Base-by-base conservation (phyloP, 35 echinoderm and acorn worm genomes). In the Eucidaris tribuloides region DNA sequence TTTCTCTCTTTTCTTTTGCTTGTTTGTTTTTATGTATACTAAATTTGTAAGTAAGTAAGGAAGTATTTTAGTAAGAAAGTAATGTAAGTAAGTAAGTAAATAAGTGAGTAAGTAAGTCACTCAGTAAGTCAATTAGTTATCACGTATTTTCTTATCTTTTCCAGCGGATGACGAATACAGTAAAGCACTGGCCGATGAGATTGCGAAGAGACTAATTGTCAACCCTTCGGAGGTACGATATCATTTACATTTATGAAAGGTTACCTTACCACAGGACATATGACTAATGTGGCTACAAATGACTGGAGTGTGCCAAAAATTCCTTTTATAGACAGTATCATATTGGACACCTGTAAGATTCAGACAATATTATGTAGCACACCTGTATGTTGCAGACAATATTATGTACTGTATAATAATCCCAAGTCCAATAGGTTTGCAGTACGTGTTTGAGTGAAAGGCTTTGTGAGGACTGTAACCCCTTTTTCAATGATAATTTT, bases 101-200 rank as follows among this genome's bases (percentile, higher is more conserved):
- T 23, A 20, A 3, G 6, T 59, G 56, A 5, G n/a, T 59, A 7
- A 59, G 30, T 24, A 20, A 15, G 22, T 22, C 5, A 20, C 56
- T 17, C 56, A 59, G 0, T 3, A 11, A 59, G 0, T 23, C 7
- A 1, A 28, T 59, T 59, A 15, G 3, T 17, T 20, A 4, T 59
- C 18, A 24, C 30, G 56, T 59, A 63, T 23, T 15, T 64, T 32
- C 30, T 64, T 7, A 74, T 44, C 25, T 74, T 17, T 22, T 44
- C 37, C 25, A 13, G 37, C 36, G 44, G 38, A 74, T 14, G 68
- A 44, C 37, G 34, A 19, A 74, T 74, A 74, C n/a, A 74, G 41
- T 18, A 38, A 74, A 44, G 68, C 68, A n/a, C 68, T 74, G 9
- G 68, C 68, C 5, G 68, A 74, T 41, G 68, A 38, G 14, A 74